Base-by-base conservation (phyloP, 2,888 invertebrate species). In the Phalangium opilio region DNA sequence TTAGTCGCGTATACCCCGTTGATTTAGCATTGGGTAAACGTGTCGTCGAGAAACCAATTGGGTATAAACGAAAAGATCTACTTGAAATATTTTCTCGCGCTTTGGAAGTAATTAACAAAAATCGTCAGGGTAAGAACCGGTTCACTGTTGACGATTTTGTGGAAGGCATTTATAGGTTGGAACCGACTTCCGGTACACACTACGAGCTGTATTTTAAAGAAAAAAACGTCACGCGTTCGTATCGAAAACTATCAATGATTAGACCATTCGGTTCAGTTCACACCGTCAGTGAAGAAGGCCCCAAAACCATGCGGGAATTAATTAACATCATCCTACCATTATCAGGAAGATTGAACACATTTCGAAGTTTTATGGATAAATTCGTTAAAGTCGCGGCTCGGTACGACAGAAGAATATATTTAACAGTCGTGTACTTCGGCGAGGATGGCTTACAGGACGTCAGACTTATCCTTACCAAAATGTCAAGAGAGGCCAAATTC, bases 11-110 rank as follows among this genome's bases (percentile, higher is more conserved):
- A 1, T 81, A 80, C 62, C 77, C 81, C 38, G 77, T 79, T 17
- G 80, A 81, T 49, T 69, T 81, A 49, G 80, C 81, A 1, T 67
- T 82, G 41, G 81, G 81, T 1, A 81, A 80, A 61, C 68, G 81
- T 10, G 82, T 82, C 4, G 80, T 81, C 7, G 81, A 81, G 60
- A 81, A 81, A 61, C 81, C 81, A 2, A 80, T 81, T 45, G 81
- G 81, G 1, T 79, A 76, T 60, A 77, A 78, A 59, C 69, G 79
- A 33, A 79, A 77, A 61, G 81, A 81, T 61, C 68, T 81, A 5
- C 62, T 76, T 41, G 80, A 81, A 59, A 76, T 76, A 0, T 65
- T 81, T 17, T 71, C 73, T 57, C 75, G 75, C 58, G 78, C 77
- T 1, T 63, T 81, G 35, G 78, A 78, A 43, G 69, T 72, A 14